Conservation (phyloP, 1,140 invertebrate genomes). For the Maniola jurtina region DNA sequence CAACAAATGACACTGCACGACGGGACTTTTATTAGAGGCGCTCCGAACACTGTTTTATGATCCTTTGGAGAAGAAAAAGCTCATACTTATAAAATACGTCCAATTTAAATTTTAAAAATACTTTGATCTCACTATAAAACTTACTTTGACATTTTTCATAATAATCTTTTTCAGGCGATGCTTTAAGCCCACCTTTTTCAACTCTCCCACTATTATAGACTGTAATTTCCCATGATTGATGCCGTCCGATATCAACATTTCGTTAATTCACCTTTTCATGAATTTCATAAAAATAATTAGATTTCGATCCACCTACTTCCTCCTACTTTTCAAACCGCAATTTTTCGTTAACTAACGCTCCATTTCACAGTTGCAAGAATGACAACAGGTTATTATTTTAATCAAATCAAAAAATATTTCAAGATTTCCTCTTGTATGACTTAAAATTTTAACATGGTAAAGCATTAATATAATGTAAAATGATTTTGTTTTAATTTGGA, state of each 20-base stretch:
- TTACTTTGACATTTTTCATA: conserved; percentile 78
- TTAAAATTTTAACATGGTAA: too few species aligned
- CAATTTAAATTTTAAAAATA: background rate
- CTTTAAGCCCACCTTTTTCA: conserved; percentile 82
- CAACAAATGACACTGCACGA: conserved; percentile 79
- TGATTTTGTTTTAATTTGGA: too few species aligned
- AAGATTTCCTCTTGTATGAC: too few species aligned
- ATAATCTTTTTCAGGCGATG: conserved; percentile 82
- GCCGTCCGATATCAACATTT: conserved; percentile 84
- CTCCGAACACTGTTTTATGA: conserved; percentile 82
- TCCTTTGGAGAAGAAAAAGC: conserved; percentile 42
- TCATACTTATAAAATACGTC: conserved; percentile 17
- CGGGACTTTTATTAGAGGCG: conserved; percentile 79
- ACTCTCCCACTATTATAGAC: conserved; percentile 80
- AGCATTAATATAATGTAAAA: too few species aligned
- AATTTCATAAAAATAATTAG: background rate
- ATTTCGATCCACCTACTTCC: background rate
- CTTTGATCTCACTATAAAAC: conserved; percentile 24
- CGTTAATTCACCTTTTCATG: conserved; percentile 36
- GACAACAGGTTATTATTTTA: too few species aligned
- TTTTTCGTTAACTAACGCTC: conserved; percentile 1
- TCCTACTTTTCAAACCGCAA: conserved; percentile 2
- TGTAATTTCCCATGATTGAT: conserved; percentile 82
- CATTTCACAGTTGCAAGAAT: background rate
- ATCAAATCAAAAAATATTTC: too few species aligned